Percentiles rank a stretch among this genome's conserved stretches.
These are phyloP conservation scores for Spizaetus ornatus DNA, from an alignment of 2,113 vertebrate species.

Conservation along the genomic window DNA sequence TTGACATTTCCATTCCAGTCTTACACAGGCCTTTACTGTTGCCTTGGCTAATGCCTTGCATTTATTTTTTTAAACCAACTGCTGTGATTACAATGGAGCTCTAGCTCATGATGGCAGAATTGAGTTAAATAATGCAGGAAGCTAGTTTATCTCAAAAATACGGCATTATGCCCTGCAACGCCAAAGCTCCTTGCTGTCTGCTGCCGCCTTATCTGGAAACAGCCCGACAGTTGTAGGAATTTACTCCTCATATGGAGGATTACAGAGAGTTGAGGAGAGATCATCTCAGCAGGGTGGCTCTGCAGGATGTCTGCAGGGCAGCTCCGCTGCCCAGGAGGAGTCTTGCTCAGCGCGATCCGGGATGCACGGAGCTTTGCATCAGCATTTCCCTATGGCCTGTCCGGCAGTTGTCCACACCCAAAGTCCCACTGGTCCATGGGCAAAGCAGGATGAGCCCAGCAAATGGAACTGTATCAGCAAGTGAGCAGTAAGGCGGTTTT, in stretches of 20 bases:
- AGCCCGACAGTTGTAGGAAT: neutral
- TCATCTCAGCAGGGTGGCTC: neutral
- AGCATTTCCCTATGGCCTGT: neutral
- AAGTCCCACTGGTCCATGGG: neutral
- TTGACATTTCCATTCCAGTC: neutral
- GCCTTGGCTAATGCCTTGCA: neutral
- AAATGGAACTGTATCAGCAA: neutral
- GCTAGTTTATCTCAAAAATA: neutral
- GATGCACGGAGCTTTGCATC: neutral
- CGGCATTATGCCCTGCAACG: neutral
- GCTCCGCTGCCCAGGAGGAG: neutral
- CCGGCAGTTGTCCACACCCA: neutral
- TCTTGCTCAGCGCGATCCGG: neutral
- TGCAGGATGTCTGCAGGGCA: accelerated
- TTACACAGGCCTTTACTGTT: neutral
- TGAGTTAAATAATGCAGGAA: neutral
- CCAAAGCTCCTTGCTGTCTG: neutral
- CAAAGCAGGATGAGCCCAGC: neutral
- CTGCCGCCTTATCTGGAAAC: neutral
- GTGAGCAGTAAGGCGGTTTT: neutral
- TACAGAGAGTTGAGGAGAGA: neutral
- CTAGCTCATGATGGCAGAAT: neutral
- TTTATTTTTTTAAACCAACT: neutral
- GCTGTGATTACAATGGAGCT: neutral
- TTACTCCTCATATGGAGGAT: neutral